Evolutionary conservation across 2,888 invertebrate genomes (phyloP).

Genomic region (Aleiodes leptofemur): DNA sequence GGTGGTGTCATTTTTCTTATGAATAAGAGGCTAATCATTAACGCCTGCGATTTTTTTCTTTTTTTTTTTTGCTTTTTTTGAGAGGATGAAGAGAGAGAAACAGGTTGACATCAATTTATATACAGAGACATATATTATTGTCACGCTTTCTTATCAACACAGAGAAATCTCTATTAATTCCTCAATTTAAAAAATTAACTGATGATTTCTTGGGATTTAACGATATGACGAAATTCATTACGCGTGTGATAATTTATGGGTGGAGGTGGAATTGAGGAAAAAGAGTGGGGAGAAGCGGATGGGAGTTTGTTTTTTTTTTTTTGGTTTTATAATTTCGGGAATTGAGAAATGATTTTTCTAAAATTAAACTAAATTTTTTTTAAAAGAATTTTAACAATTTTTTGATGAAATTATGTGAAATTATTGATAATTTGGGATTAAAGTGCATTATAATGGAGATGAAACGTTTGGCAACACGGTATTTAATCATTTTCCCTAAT

Average conservation of each 20-base stretch:
- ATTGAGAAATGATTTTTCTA: too few relatives aligned
- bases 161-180: slow-evolving; percentile 2
- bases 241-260: not conserved
- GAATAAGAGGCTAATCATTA: slow-evolving; percentile 7
- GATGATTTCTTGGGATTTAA: slow-evolving; percentile 16
- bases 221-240: slow-evolving; percentile 16
- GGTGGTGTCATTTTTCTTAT: not conserved
- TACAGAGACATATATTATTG: slow-evolving; percentile 11
- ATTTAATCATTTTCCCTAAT: too few relatives aligned
- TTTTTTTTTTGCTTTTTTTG: not conserved
- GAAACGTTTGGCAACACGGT: too few relatives aligned
- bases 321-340: too few relatives aligned
- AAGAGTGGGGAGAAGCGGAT: too few relatives aligned
- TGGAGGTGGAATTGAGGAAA: too few relatives aligned
- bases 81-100: not conserved
- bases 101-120: slow-evolving; percentile 12
- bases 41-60: not conserved
- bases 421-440: too few relatives aligned
- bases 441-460: too few relatives aligned
- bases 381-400: too few relatives aligned
- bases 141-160: slow-evolving; percentile 7
- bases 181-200: slow-evolving; percentile 6
- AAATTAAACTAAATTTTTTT: not conserved
- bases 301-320: too few relatives aligned
- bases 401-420: too few relatives aligned